phyloP scores from a whole-genome alignment of 2,113 vertebrate species.

The Plecotus auritus region DNA sequence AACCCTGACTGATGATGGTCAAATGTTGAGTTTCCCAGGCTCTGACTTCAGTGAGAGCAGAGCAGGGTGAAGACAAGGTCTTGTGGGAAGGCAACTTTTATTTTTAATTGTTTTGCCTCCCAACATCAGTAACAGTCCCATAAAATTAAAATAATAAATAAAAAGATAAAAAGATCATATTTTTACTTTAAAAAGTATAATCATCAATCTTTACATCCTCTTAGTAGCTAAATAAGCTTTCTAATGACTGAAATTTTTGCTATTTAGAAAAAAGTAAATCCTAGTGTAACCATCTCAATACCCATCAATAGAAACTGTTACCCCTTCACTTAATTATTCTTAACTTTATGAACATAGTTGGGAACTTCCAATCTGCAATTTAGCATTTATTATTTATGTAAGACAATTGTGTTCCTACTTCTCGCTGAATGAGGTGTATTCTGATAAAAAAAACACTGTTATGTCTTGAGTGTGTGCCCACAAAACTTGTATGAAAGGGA shows the following conservation, averaged over 20 bases:
- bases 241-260: background rate
- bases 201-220: background rate
- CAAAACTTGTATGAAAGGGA: background rate
- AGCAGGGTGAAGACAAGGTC: background rate
- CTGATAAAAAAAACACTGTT: background rate
- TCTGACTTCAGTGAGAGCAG: background rate
- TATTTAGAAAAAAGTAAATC: background rate
- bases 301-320: background rate
- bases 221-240: background rate
- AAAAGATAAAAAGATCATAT: background rate
- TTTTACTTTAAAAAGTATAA: conserved; percentile 21
- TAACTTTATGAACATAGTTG: background rate
- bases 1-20: background rate
- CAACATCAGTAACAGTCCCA: background rate
- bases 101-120: background rate
- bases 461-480: background rate
- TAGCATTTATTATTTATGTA: background rate
- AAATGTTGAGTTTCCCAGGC: background rate
- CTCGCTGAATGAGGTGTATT: background rate
- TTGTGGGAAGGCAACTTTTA: background rate
- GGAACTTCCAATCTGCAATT: background rate
- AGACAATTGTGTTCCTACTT: background rate
- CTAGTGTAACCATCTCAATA: background rate
- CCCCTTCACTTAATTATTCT: background rate
- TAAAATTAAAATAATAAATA: background rate